Conservation (phyloP, 2,113 vertebrate genomes). For the Crotophaga sulcirostris region DNA sequence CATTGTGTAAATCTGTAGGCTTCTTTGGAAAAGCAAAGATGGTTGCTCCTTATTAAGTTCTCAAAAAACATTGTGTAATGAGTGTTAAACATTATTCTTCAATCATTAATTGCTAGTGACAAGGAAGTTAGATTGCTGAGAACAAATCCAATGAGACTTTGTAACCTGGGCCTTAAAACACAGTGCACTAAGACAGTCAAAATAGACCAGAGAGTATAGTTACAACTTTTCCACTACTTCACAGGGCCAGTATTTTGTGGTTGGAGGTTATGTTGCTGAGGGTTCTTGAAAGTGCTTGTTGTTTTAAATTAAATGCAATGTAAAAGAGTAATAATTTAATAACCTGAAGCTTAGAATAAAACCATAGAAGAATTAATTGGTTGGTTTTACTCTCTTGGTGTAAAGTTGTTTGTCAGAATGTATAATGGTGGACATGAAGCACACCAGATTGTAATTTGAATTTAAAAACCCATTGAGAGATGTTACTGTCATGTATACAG, state of each 20-base stretch:
- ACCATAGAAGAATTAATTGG: neutral
- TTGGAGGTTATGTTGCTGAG: neutral
- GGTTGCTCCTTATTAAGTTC: neutral
- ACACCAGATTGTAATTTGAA: neutral
- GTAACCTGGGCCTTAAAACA: neutral
- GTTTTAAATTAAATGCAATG: neutral
- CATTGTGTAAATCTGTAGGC: neutral
- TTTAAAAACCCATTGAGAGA: neutral
- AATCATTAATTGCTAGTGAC: neutral
- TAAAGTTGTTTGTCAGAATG: neutral
- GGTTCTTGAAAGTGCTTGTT: neutral
- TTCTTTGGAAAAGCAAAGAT: neutral
- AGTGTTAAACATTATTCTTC: neutral
- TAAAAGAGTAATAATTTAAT: neutral
- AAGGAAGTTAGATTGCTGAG: neutral
- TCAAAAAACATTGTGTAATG: neutral
- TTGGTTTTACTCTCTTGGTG: neutral
- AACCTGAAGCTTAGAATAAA: neutral
- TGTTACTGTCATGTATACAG: neutral
- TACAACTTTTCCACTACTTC: neutral
- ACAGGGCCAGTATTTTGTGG: neutral
- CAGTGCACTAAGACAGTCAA: neutral
- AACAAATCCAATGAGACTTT: neutral
- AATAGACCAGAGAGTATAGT: neutral
- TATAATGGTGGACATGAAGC: neutral